phyloP scores from a whole-genome alignment of 2,797 vertebrate species.

The Atherinosoma microstoma region DNA sequence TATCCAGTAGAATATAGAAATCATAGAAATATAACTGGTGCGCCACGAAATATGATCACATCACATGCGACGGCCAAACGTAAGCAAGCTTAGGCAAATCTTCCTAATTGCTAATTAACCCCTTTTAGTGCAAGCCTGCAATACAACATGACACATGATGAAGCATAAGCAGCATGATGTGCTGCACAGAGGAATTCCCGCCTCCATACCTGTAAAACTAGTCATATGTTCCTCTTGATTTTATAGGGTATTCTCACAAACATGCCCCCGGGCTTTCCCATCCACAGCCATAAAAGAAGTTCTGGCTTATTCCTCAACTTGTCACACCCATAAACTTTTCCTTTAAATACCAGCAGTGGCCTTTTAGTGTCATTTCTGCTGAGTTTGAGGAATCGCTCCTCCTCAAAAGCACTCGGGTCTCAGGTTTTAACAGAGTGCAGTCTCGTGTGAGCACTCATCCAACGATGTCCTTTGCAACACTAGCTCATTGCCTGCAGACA shows the following conservation, averaged over 20 bases:
- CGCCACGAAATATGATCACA: conserved; percentile 14
- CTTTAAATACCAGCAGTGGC: conserved; percentile 71
- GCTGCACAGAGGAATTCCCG: conserved; percentile 4
- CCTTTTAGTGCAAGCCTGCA: conserved; percentile 3
- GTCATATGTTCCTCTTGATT: conserved; percentile 27
- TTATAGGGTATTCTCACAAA: conserved; percentile 4
- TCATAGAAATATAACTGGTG: neutral
- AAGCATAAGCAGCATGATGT: neutral
- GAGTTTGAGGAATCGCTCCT: conserved; percentile 67
- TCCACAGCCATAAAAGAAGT: conserved; percentile 46
- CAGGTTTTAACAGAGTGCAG: conserved; percentile 66
- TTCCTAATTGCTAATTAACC: conserved; percentile 25
- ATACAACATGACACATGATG: neutral
- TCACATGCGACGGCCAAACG: conserved; percentile 16
- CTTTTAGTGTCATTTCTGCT: conserved; percentile 75
- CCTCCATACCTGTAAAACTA: neutral
- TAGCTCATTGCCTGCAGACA: conserved; percentile 44
- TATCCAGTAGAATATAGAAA: neutral
- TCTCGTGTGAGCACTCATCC: conserved; percentile 62
- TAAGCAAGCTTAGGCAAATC: conserved; percentile 8
- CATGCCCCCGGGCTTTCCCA: conserved; percentile 28
- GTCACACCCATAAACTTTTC: conserved; percentile 66
- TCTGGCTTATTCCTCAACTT: conserved; percentile 68
- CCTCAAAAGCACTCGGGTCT: conserved; percentile 69
- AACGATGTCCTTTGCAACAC: conserved; percentile 61